Conservation (phyloP, 2,888 invertebrate species). For the Prionchulus punctatus region DNA sequence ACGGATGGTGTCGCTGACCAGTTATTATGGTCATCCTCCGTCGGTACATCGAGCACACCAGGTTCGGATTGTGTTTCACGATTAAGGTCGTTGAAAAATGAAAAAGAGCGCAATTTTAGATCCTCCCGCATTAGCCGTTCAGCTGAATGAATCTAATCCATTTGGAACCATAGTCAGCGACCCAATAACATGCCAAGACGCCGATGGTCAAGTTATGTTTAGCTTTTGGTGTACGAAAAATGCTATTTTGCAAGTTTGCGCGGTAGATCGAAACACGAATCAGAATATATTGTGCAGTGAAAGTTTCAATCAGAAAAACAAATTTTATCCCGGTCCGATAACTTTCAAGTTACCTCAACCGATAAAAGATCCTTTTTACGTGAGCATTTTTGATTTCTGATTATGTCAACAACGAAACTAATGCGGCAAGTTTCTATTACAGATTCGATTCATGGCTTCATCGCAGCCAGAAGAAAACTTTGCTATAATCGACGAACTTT, state of each 20-base stretch:
- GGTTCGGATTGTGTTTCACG: too few relatives aligned
- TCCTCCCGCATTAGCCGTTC: too few relatives aligned
- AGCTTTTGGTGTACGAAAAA: neutral
- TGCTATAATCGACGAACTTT: too few relatives aligned
- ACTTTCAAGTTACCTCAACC: neutral
- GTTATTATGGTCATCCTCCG: neutral
- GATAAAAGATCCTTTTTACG: neutral
- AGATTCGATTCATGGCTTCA: too few relatives aligned
- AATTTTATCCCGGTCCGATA: neutral
- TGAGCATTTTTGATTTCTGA: too few relatives aligned
- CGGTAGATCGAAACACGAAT: neutral
- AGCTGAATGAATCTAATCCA: too few relatives aligned
- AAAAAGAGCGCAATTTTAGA: too few relatives aligned
- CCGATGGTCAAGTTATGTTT: neutral
- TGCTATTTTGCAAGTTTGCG: neutral
- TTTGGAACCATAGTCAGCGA: neutral
- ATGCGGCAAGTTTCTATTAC: too few relatives aligned
- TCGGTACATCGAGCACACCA: too few relatives aligned
- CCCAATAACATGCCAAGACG: neutral
- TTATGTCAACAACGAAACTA: too few relatives aligned
- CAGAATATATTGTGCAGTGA: neutral
- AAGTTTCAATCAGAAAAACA: neutral
- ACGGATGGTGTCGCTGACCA: neutral
- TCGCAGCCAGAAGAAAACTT: too few relatives aligned
- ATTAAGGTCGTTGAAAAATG: too few relatives aligned